Conservation (phyloP, 1,140 invertebrate genomes). For the Drosophila prosaltans region DNA sequence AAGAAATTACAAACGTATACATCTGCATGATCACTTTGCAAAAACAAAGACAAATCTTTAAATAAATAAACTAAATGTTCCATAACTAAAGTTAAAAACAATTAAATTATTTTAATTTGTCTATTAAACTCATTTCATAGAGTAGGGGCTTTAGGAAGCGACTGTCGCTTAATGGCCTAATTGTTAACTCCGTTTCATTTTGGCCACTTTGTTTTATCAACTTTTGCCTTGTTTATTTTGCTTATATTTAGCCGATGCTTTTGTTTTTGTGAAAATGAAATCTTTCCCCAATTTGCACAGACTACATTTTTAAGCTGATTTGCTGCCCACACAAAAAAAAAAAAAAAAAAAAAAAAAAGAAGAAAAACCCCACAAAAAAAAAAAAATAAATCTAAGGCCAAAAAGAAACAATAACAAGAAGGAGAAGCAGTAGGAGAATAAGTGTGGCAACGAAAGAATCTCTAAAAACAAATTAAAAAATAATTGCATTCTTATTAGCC, state of each 20-base stretch:
- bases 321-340: slow-evolving; percentile 16
- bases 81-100: not conserved
- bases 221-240: slow-evolving; percentile 57
- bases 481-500: slow-evolving; percentile 70
- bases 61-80: not conserved
- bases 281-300: slow-evolving; percentile 19
- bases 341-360: not conserved
- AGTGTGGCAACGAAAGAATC: slow-evolving; percentile 6
- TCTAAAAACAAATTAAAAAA: slow-evolving; percentile 72
- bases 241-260: slow-evolving; percentile 37
- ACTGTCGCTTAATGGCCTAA: slow-evolving; percentile 24
- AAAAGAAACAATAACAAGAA: slow-evolving; percentile 1
- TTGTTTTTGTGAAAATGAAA: slow-evolving; percentile 34
- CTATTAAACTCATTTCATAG: not conserved
- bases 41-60: not conserved
- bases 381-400: not conserved
- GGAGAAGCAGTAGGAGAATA: not conserved
- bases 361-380: not conserved
- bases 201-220: slow-evolving; percentile 64
- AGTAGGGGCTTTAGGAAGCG: not conserved
- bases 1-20: too few relatives aligned
- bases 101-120: too few relatives aligned
- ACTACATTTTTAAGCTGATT: slow-evolving; percentile 65
- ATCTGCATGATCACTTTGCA: too few relatives aligned
- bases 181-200: slow-evolving; percentile 37